Evolutionary conservation across 1,140 invertebrate species (phyloP).

Genomic region (fruit fly (Drosophila melanogaster)): DNA sequence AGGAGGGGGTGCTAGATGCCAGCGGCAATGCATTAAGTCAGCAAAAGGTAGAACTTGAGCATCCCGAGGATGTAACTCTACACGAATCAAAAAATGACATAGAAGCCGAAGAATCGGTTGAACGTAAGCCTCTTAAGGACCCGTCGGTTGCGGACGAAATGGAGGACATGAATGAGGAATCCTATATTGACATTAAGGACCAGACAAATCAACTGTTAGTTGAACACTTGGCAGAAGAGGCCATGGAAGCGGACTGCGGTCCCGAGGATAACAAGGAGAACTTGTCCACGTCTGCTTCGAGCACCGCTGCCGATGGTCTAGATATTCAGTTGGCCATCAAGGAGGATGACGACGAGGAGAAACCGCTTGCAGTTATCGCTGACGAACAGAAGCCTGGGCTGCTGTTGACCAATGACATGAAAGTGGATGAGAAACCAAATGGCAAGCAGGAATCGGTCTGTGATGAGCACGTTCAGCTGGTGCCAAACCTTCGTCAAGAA

Average conservation of each 20-base stretch:
- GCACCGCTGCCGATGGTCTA: constrained; percentile 17
- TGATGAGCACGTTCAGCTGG: constrained; percentile 58
- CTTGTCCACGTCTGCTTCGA: constrained; percentile 38
- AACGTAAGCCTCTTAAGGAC: background rate
- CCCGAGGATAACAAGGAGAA: constrained; percentile 78
- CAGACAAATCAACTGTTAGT: constrained; percentile 12
- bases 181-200: constrained; percentile 13
- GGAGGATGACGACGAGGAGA: constrained; percentile 51
- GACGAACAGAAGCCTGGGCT: constrained; percentile 38
- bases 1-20: constrained; percentile 65
- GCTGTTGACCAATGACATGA: background rate
- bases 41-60: constrained; percentile 8
- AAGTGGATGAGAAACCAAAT: constrained; percentile 46
- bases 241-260: constrained; percentile 5
- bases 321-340: constrained; percentile 36
- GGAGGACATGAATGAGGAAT: constrained; percentile 18
- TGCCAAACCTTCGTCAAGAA: constrained; percentile 71
- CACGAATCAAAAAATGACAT: background rate
- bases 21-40: constrained; percentile 66
- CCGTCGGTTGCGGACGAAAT: constrained; percentile 17
- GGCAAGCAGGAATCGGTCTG: constrained; percentile 22
- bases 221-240: constrained; percentile 4
- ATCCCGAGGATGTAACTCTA: background rate
- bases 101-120: background rate
- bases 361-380: constrained; percentile 37